Base-by-base conservation (phyloP, 2,113 vertebrate genomes). In the Semicossyphus pulcher region DNA sequence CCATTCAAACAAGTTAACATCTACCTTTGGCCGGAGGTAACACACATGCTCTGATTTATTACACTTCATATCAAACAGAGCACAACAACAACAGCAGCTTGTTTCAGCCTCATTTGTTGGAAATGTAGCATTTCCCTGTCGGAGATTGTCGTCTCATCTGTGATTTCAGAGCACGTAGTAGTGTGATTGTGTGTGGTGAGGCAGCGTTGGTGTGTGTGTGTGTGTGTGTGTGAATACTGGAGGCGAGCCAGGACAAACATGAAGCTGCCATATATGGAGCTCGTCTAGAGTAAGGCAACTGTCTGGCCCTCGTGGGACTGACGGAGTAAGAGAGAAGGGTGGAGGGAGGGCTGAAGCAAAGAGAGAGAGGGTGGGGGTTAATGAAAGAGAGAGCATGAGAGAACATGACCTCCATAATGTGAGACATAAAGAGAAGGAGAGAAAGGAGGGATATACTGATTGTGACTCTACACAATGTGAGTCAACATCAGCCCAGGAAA, bases 251-350 rank as follows among this genome's bases (percentile, higher is more conserved):
- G 89, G 78, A 88, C 89, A 93, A 94, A 93, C 90, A 91, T 75
- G 74, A 78, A 86, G 89, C 89, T 88, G 83, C 93, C 93, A 90
- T 93, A 93, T 92, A 94, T 91, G 93, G 93, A 92, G 81, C 72
- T 88, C 39, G 87, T 87, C 77, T 86, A 79, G 83, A 91, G 88
- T 86, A 89, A 88, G 85, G 83, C 86, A 89, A 90, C 88, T 83
- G 92, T 91, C 89, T 85, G 83, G 77, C 45, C 62, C 86, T 81
- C 15, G 6, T 78, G 70, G 89, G 83, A 72, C 83, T 39, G 79
- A 53, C 73, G 5, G 77, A 72, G 72, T 70, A 42, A 45, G 68
- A 56, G 48, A 67, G 54, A 39, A 28, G 23, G 41, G 56, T 21
- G 67, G 15, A 3, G 8, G 16, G 14, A 2, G 25, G 51, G 39